A percentile compares a stretch with the other conserved stretches of the same genome.
Evolutionary conservation across 2,797 vertebrate genomes (phyloP).

Genomic region (Xenops minutus): DNA sequence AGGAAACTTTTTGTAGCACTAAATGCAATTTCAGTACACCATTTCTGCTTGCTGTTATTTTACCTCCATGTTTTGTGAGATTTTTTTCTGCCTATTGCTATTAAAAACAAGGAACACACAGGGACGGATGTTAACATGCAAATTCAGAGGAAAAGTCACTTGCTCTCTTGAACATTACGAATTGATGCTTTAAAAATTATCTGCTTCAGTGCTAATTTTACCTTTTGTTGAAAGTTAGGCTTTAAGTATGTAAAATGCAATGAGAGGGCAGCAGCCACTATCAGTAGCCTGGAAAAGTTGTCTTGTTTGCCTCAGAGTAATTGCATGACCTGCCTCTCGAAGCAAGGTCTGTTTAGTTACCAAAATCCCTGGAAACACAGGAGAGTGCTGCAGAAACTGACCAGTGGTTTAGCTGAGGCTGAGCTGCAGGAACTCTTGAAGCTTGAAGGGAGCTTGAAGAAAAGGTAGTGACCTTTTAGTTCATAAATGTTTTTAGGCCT

Average conservation of each 20-base stretch:
- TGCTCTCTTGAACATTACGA: slow-evolving; percentile 38
- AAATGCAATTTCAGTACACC: background rate
- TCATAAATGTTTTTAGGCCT: background rate
- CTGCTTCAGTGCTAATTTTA: slow-evolving; percentile 48
- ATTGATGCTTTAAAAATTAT: slow-evolving; percentile 36
- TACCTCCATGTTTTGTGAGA: background rate
- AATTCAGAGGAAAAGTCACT: slow-evolving; percentile 22
- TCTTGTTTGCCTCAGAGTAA: background rate
- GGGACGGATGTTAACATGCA: background rate
- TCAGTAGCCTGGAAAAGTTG: background rate
- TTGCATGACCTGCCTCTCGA: background rate
- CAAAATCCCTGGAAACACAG: background rate
- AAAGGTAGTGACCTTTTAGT: background rate
- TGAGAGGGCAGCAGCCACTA: background rate
- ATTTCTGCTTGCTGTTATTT: background rate
- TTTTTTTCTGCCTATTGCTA: background rate
- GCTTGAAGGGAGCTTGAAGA: background rate
- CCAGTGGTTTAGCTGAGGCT: background rate
- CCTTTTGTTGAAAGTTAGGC: background rate
- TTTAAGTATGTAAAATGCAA: slow-evolving; percentile 15
- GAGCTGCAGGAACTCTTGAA: background rate
- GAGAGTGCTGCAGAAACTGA: background rate
- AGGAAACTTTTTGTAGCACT: background rate
- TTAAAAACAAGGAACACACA: background rate
- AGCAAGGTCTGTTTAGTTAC: background rate